Base-by-base conservation (phyloP, 2,797 vertebrate species). In the Synaphobranchus kaupii region DNA sequence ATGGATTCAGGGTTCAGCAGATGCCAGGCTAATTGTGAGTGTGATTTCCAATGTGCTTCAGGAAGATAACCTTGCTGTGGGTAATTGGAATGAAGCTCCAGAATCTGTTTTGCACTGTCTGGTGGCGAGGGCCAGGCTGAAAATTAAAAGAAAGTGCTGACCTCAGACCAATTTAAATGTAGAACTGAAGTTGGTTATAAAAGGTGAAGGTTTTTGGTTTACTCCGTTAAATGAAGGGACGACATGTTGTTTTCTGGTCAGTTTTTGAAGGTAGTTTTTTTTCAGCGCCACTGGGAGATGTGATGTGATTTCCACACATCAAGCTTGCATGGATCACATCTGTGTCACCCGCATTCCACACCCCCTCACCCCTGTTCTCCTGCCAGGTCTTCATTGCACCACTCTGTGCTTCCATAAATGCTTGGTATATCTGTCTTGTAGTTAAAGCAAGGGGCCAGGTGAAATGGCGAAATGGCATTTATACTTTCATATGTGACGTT, bases 311-410 rank as follows among this genome's bases (percentile, higher is more conserved):
- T 81, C 50, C 58, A 12, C 56, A 52, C 44, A 68, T 85, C 87
- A n/a, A 25, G 82, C 56, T 87, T 88, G 31, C 44, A 52, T 84
- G 86, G 58, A 85, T 84, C 48, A 63, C 81, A 84, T 90, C 89
- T 90, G 87, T 90, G 87, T 88, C 17, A 22, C 28, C 71, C 54
- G 39, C 39, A 44, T 54, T 20, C 1, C 52, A 10, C 15, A 68
- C 17, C 4, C 63, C 91, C 92, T 92, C 92, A 93, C 87, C 66
- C 58, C 15, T 81, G 20, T 81, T n/a, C 34, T 17, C 34, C 13
- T 39, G 15, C 34, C 73, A 76, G 68, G 73, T 44, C 73, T n/a
- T n/a, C 78, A 50, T 50, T 34, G 15, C 8, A 44, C 47, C 47
- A 10, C 47, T 48, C 44, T 22, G 31, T 48, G 78, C 78, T 48